phyloP scores from a whole-genome alignment of 1,140 invertebrate species.

The Cydia splendana region DNA sequence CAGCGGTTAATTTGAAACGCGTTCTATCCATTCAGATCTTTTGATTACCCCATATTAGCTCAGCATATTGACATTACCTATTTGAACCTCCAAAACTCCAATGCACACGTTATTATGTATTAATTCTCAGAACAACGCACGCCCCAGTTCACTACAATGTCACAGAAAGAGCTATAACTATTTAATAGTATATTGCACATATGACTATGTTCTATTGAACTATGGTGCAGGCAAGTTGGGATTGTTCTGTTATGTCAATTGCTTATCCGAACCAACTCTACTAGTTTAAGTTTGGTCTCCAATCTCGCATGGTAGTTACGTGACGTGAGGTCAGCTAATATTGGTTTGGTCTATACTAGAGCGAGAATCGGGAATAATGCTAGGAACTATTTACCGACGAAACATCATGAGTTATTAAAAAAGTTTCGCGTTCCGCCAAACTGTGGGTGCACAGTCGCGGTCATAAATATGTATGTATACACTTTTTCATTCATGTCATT shows the following conservation, averaged over 20 bases:
- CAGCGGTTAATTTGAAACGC: too few species aligned
- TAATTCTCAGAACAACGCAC: neutral
- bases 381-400: slow-evolving; percentile 26
- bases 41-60: too few species aligned
- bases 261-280: neutral
- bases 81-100: neutral
- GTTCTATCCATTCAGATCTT: too few species aligned
- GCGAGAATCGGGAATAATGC: neutral
- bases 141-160: neutral
- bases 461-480: neutral
- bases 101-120: neutral
- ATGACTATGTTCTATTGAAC: neutral
- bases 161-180: neutral
- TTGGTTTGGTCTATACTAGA: neutral
- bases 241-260: neutral
- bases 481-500: slow-evolving; percentile 1
- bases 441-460: neutral
- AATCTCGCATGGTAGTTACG: neutral
- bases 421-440: slow-evolving; percentile 19
- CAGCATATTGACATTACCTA: neutral
- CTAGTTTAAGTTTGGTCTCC: neutral
- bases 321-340: neutral
- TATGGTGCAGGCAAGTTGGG: neutral
- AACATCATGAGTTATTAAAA: slow-evolving; percentile 32
- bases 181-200: neutral